Evolutionary conservation across 1,140 invertebrate species (phyloP).

Genomic region (Heterodera schachtii): DNA sequence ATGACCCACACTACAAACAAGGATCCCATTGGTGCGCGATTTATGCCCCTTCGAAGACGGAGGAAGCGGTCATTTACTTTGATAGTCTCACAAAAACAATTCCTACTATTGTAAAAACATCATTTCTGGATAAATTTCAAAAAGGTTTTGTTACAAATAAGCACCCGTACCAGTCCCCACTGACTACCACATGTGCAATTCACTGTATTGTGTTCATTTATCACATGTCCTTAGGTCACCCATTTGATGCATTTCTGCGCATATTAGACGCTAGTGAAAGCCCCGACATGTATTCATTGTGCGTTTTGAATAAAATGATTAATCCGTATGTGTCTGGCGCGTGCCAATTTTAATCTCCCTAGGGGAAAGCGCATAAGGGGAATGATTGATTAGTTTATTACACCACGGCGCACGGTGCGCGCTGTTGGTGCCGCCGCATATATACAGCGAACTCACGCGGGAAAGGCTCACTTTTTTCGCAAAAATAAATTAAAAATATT

Average conservation of each 20-base stretch:
- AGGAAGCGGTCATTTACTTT: background rate
- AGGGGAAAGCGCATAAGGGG: too few species aligned
- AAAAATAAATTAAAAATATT: background rate
- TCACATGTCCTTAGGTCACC: background rate
- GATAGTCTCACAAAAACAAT: constrained; percentile 1
- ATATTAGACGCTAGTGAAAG: background rate
- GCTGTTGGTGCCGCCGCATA: background rate
- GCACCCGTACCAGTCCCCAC: background rate
- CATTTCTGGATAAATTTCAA: background rate
- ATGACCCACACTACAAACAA: background rate
- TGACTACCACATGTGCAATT: background rate
- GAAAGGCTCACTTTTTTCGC: background rate
- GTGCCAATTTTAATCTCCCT: background rate
- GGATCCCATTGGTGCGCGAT: constrained; percentile 14
- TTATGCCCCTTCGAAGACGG: background rate
- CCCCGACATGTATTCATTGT: background rate
- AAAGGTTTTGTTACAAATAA: background rate
- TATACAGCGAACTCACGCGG: background rate
- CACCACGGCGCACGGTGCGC: too few species aligned
- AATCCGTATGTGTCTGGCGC: background rate
- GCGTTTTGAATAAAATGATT: background rate
- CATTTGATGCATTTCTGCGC: background rate
- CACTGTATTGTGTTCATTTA: background rate
- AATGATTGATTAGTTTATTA: too few species aligned
- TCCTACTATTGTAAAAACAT: background rate